Evolutionary conservation across 2,797 vertebrate species (phyloP).

Genomic region (Danio jaintianensis): DNA sequence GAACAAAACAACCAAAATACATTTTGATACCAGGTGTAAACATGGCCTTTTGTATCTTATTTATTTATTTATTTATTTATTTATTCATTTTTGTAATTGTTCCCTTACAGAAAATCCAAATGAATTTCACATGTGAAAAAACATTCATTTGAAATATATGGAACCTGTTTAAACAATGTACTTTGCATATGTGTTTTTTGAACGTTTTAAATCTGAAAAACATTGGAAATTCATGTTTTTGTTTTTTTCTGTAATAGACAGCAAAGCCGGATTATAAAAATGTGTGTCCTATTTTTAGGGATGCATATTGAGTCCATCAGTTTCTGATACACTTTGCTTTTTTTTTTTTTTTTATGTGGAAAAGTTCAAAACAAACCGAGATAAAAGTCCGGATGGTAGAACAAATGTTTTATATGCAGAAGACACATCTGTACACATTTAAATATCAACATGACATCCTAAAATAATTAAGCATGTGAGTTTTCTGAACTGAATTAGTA

Average conservation of each 20-base stretch:
- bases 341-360: no score
- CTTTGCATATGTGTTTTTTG: no score
- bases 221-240: neutral
- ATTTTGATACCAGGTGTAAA: no score
- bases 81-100: no score
- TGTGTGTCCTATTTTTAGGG: neutral
- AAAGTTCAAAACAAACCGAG: neutral
- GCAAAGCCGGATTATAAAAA: neutral
- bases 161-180: no score
- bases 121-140: no score
- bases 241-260: neutral
- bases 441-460: neutral
- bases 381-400: conserved; percentile 10
- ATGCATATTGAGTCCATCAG: neutral
- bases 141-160: no score
- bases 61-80: no score
- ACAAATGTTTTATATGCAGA: conserved; percentile 1
- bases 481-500: neutral
- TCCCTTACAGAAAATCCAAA: no score
- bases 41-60: no score
- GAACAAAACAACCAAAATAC: no score
- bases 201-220: no score
- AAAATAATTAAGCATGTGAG: neutral
- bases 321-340: neutral
- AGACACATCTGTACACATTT: conserved; percentile 16